Conservation (phyloP, 1,140 invertebrate genomes). For the Penaeus vannamei region DNA sequence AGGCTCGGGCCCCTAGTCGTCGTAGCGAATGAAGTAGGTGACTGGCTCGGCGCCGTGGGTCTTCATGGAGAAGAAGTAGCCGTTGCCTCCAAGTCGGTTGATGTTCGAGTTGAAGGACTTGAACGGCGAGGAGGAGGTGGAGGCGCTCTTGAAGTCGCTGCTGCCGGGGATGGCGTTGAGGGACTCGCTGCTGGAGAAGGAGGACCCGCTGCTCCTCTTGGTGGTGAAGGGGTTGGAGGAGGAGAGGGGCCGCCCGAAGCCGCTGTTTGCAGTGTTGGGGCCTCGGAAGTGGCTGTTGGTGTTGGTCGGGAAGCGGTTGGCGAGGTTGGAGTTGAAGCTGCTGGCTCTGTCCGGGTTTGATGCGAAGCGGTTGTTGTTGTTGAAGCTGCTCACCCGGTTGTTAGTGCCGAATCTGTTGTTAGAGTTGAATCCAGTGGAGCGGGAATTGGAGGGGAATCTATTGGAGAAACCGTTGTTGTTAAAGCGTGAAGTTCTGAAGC, state of each 20-base stretch:
- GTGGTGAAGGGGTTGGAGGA: background rate
- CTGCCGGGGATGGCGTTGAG: slow-evolving; percentile 11
- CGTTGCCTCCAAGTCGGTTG: slow-evolving; percentile 49
- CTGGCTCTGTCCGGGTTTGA: background rate
- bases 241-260: background rate
- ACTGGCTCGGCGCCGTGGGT: slow-evolving; percentile 41
- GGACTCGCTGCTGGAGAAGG: background rate
- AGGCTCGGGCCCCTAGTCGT: background rate
- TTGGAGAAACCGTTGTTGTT: slow-evolving; percentile 1
- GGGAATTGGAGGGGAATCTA: background rate
- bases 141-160: background rate
- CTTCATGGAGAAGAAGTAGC: slow-evolving; percentile 57
- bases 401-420: background rate
- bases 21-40: slow-evolving; percentile 51
- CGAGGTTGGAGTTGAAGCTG: slow-evolving; percentile 4
- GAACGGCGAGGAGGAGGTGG: slow-evolving; percentile 29
- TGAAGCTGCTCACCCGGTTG: background rate
- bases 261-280: background rate
- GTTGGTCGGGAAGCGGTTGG: slow-evolving; percentile 10
- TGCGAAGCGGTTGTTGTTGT: background rate
- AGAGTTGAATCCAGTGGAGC: background rate
- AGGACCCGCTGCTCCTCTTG: background rate
- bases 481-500: slow-evolving; percentile 16
- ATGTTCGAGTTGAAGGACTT: slow-evolving; percentile 34
- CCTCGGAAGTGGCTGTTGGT: background rate